Evolutionary conservation across 1,140 invertebrate species (phyloP), one percentile per base, ranked within the genome.

Genomic region (Drosophila ambigua): DNA sequence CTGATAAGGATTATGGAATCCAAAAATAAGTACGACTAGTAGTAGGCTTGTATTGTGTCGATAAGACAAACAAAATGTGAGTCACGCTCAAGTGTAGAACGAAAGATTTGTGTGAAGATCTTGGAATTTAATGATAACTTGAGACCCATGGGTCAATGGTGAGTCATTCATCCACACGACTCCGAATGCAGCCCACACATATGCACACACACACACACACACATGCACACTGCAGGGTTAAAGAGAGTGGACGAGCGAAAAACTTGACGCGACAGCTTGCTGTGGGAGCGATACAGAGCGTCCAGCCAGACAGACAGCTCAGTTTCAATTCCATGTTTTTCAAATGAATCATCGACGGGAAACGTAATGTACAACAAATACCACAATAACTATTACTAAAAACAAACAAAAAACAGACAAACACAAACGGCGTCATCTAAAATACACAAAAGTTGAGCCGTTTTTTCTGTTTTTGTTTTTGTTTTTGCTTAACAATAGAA

Each of bases 241-340:
- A 39, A 13, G 35, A 39, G 35, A 11, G 31, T 11, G 7, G 28
- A 8, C 7, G 31, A 28, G 4, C 31, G 31, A 39, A 39, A 39
- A 13, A 4, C 35, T 39, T 39, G 11, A 39, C 35, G 11, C 35
- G 35, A 13, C 35, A 13, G 26, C 20, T 4, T 24, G 20, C 2
- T 13, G 4, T 43, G 11, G 48, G 63, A 65, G 60, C 64, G 58
- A 73, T 65, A 61, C 35, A 39, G 35, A 39, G 35, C 58, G 55
- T 59, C 63, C 69, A 64, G 50, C 61, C 31, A 61, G 66, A 11
- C 53, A 39, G 24, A 41, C 79, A 67, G 73, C 73, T 87, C 64
- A 78, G 81, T 62, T 73, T 77, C 51, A 66, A 75, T 78, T 84
- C 73, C 81, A 69, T 71, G 81, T 67, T 80, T 75, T 85, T 73